Evolutionary conservation across 2,888 invertebrate species (phyloP), one percentile per base, ranked within the genome.

Genomic region (Apodemia duryi): DNA sequence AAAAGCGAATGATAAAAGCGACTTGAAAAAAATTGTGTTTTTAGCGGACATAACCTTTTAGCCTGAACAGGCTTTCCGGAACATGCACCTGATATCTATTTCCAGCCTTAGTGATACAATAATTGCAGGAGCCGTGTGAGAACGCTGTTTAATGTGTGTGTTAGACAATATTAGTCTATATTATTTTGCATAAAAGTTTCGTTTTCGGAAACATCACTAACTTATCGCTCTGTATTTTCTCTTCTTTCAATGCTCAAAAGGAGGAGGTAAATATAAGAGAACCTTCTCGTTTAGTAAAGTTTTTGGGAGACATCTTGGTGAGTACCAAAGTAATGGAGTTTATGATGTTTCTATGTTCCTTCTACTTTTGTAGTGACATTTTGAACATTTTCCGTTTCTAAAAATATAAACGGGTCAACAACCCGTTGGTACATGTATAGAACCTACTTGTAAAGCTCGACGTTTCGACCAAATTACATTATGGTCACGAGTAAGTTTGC

Each of bases 231-330:
- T 85, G 77, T 88, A 76, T 86, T 85, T 87, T 87, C 84, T 88
- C 79, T 89, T 88, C 85, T 87, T 86, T 84, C 84, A 86, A 85
- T 81, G 90, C 91, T 73, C 78, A 86, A 78, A 87, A 89, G 91
- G 91, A 91, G 77, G 89, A 90, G 91, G 91, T 90, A 90, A 89
- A 84, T 88, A 88, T 85, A 75, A 82, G 75, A 78, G 80, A 81
- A 73, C 79, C 79, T 78, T 85, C 74, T 83, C 84, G 80, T 76
- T 84, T 83, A 76, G 72, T 85, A 76, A 75, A 84, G 77, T 79
- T 78, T 78, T 80, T 83, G 81, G 86, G 81, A 71, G 74, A 74
- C 67, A 69, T 81, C 61, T 72, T 84, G 90, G 91, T 91, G 78
- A 90, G 90, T 91, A 80, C 70, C 63, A 70, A 75, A 78, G 76